Conservation (phyloP, 2,113 vertebrate genomes). For the Marcusenius ussheri region DNA sequence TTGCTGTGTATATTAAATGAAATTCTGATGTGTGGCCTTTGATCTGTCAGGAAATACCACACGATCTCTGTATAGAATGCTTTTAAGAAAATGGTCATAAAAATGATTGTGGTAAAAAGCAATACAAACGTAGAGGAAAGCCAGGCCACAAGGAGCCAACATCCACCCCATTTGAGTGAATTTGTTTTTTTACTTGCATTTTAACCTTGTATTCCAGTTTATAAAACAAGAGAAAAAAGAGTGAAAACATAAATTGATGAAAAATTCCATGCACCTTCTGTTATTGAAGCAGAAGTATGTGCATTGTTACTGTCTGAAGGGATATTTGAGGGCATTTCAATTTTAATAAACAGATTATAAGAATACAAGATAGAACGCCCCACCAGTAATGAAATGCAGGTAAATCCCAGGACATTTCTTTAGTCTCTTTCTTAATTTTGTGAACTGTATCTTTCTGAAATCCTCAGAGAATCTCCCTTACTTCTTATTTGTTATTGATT, state of each 20-base stretch:
- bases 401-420: constrained; percentile 70
- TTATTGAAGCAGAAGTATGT: constrained; percentile 63
- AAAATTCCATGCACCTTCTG: constrained; percentile 36
- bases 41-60: background rate
- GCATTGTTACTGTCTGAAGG: constrained; percentile 69
- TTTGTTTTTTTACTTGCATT: background rate
- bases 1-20: background rate
- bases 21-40: background rate
- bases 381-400: constrained; percentile 81
- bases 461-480: constrained; percentile 73
- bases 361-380: constrained; percentile 47
- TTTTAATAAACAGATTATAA: constrained; percentile 84
- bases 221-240: constrained; percentile 2
- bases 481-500: constrained; percentile 96
- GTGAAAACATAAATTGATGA: background rate
- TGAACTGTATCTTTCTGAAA: constrained; percentile 79
- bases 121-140: background rate
- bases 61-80: background rate
- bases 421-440: constrained; percentile 83
- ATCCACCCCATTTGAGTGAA: background rate
- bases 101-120: background rate
- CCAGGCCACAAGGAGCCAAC: background rate
- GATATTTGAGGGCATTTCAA: constrained; percentile 78
- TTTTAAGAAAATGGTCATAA: background rate
- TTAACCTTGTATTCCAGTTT: background rate